phyloP scores from a whole-genome alignment of 2,797 vertebrate genomes.

The Sebastes itinus region DNA sequence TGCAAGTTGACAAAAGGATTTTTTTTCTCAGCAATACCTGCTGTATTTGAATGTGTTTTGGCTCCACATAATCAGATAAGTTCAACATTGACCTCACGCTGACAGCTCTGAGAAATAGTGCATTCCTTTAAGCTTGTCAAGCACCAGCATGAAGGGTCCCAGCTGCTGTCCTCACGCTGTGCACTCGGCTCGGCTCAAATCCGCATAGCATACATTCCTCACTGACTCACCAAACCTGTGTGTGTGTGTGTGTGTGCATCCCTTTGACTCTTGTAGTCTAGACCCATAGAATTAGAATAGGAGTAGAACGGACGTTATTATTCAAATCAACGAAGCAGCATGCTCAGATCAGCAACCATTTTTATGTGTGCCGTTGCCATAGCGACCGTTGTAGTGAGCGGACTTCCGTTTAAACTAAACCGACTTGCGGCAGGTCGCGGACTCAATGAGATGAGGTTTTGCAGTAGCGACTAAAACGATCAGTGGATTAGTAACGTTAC shows the following conservation, averaged over 20 bases:
- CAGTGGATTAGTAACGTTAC: too few species aligned
- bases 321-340: accelerated
- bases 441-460: too few species aligned
- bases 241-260: neutral
- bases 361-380: too few species aligned
- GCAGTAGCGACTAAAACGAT: too few species aligned
- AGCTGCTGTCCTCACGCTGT: constrained; percentile 65
- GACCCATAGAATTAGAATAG: neutral
- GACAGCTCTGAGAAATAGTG: constrained; percentile 34
- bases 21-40: neutral
- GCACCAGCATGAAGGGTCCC: constrained; percentile 67
- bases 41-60: neutral
- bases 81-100: constrained; percentile 17
- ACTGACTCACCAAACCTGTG: constrained; percentile 69
- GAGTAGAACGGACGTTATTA: too few species aligned
- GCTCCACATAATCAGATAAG: neutral
- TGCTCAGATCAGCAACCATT: too few species aligned
- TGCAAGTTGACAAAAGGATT: neutral
- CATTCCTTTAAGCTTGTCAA: constrained; percentile 61
- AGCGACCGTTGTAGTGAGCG: too few species aligned
- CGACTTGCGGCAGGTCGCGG: too few species aligned
- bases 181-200: constrained; percentile 49
- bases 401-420: too few species aligned
- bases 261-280: constrained; percentile 20
- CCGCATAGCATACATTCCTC: constrained; percentile 74